These are phyloP conservation scores for Catagonus wagneri DNA, from an alignment of 2,113 vertebrate genomes.

Conservation along the genomic window DNA sequence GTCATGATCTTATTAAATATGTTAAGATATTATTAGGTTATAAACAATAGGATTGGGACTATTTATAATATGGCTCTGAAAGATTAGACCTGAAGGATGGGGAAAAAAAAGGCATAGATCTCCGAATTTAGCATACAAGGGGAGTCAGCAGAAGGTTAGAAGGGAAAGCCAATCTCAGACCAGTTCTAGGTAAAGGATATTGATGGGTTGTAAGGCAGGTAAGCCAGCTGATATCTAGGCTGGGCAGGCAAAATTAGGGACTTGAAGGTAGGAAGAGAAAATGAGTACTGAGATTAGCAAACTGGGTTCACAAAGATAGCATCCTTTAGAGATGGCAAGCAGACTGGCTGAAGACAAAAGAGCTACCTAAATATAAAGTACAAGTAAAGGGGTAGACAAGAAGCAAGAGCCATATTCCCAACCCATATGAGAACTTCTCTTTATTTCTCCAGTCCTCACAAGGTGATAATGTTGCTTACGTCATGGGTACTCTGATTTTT, in stretches of 20 bases:
- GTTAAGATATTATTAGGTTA: conserved; percentile 65
- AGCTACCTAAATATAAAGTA: not conserved
- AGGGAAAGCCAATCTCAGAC: not conserved
- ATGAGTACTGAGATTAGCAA: not conserved
- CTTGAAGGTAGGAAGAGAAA: not conserved
- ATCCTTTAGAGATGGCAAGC: not conserved
- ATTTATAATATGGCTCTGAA: conserved; percentile 58
- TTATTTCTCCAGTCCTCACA: not conserved
- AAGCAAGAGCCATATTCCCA: not conserved
- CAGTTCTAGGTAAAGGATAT: not conserved
- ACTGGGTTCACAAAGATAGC: not conserved
- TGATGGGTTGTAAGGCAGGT: not conserved
- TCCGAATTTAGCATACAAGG: not conserved
- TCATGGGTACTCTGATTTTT: not conserved
- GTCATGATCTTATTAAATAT: conserved; percentile 66
- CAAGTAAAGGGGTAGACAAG: not conserved
- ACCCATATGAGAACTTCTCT: not conserved
- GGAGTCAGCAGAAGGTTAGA: not conserved
- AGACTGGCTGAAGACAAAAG: not conserved
- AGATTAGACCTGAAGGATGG: conserved; percentile 33
- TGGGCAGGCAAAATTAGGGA: not conserved
- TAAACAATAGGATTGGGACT: conserved; percentile 58
- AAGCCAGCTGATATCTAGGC: not conserved
- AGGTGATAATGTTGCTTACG: not conserved
- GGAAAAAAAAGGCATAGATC: not conserved